A percentile compares a stretch with the other conserved stretches of the same genome.
These are phyloP conservation scores for Neocrepidodera transversa DNA, from an alignment of 2,888 invertebrate species.

Conservation along the genomic window DNA sequence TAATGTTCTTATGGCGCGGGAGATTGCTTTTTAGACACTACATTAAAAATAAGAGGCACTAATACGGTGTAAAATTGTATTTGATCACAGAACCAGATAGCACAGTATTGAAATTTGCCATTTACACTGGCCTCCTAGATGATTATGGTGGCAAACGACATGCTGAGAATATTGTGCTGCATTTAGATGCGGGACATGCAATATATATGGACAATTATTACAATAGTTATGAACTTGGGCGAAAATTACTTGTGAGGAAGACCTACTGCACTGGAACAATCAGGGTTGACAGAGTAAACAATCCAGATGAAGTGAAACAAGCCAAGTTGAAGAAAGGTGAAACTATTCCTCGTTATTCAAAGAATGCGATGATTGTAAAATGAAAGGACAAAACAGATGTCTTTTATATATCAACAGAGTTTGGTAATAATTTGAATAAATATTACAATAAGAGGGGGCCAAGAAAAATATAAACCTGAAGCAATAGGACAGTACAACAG, in stretches of 20 bases:
- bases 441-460: constrained; percentile 32
- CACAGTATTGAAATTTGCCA: constrained; percentile 36
- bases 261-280: constrained; percentile 51
- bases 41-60: no score
- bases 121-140: constrained; percentile 23
- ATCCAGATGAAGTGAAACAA: no score
- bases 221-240: constrained; percentile 30
- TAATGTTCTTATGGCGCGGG: no score
- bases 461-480: constrained; percentile 11
- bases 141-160: constrained; percentile 43
- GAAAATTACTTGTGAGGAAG: constrained; percentile 27
- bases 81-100: constrained; percentile 41
- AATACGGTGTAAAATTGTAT: constrained; percentile 44
- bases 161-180: constrained; percentile 22
- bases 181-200: constrained; percentile 11
- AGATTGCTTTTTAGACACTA: no score
- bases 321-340: no score
- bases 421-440: constrained; percentile 33
- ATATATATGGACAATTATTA: constrained; percentile 16
- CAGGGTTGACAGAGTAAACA: constrained; percentile 40
- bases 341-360: constrained; percentile 34
- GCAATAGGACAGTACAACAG: constrained; percentile 14
- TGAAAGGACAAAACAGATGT: constrained; percentile 50
- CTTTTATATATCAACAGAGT: no score
- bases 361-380: constrained; percentile 45